Evolutionary conservation across 2,888 invertebrate species (phyloP).

Genomic region (Papilio gigon): DNA sequence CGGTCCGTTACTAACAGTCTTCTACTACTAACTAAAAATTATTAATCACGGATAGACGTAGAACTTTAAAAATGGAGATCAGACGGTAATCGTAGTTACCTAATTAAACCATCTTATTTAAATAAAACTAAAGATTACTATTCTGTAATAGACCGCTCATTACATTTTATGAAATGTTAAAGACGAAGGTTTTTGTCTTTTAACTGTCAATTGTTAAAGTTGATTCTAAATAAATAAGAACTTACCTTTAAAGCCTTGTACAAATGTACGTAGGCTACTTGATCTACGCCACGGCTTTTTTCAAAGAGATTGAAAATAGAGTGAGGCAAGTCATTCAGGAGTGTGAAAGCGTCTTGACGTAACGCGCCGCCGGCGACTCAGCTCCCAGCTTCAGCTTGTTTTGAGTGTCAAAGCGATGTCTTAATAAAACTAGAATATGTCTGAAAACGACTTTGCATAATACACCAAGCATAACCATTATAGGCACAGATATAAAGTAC

Average conservation of each 20-base stretch:
- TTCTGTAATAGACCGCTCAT: no score
- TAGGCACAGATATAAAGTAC: not conserved
- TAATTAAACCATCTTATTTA: no score
- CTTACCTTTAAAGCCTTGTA: not conserved
- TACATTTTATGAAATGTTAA: no score
- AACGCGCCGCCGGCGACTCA: constrained; percentile 13
- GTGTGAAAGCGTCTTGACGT: constrained; percentile 21
- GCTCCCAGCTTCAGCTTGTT: constrained; percentile 9
- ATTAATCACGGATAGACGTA: no score
- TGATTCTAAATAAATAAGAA: not conserved
- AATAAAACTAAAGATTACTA: no score
- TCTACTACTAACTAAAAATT: no score
- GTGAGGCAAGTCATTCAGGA: constrained; percentile 27
- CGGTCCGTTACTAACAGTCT: no score
- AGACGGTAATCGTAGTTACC: no score
- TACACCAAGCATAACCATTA: not conserved
- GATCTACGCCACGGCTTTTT: not conserved
- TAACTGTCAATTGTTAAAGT: not conserved
- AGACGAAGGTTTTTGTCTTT: no score
- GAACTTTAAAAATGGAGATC: no score
- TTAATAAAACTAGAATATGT: constrained; percentile 25
- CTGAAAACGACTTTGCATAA: not conserved
- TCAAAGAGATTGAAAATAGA: constrained; percentile 26
- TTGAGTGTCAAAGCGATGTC: constrained; percentile 18
- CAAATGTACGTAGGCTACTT: constrained; percentile 1